Evolutionary conservation across 2,113 vertebrate genomes (phyloP), one percentile per base, ranked within the genome.

Genomic region (Proterorhinus semilunaris): DNA sequence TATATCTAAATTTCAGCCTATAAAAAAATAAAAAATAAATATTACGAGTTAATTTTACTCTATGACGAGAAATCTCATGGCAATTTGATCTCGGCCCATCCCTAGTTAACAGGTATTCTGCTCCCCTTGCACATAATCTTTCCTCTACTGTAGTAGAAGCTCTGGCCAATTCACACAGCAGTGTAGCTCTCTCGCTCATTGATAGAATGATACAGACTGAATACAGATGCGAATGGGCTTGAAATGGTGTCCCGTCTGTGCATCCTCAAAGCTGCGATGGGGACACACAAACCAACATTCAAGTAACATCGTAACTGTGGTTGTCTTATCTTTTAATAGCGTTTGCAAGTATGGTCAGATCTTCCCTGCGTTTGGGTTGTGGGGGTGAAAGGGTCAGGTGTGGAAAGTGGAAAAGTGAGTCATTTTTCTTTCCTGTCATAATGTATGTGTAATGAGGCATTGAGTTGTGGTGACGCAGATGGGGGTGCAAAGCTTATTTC

Each of bases 351-450:
- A 72, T 80, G 79, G 75, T 61, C 82, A 89, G 85, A 91, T 90
- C 69, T 77, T 70, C 71, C 45, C 77, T 47, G 75, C 68, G 75
- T 79, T 74, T 67, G 65, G 54, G 61, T 76, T 65, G 82, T 9
- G 50, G 71, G 71, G 76, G 79, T 78, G 75, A 73, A 86, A 64
- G 73, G 90, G 83, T 91, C 87, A 90, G 77, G 73, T 54, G 27
- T 36, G 27, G 27, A 80, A 76, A 86, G 86, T 87, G 66, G 63
- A 82, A 69, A 78, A 83, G 74, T 79, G 76, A 88, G 79, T 91
- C 79, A 87, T 92, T 89, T 92, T 88, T 91, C 84, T 87, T 83
- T 11, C 72, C 83, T 91, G 91, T 91, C 87, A 90, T 90, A 86
- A 90, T 82, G 83, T 83, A 86, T 89, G 78, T 82, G 63, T 82